Evolutionary conservation across 1,140 invertebrate genomes (phyloP), one percentile per base, ranked within the genome.

Genomic region (Brachionus manjavacas): DNA sequence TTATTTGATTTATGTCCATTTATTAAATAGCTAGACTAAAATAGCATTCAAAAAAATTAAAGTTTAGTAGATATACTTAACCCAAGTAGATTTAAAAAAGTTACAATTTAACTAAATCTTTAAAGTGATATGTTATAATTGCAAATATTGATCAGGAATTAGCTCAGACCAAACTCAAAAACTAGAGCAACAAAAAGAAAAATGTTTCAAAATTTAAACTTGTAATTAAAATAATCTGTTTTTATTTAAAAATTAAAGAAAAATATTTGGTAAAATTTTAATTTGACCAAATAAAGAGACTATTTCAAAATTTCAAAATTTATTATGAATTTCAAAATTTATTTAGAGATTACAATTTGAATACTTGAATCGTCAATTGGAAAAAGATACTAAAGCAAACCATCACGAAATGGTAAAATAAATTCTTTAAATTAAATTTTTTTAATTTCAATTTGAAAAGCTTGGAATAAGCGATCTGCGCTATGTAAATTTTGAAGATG

Each of bases 321-420:
- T n/a, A n/a, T n/a, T n/a, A n/a, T n/a, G n/a, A n/a, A n/a, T 49
- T 11, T 3, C 4, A 52, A 52, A 52, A 52, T n/a, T 23, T 20
- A 23, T 70, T 70, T 28, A 76, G 72, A 76, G 41, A 49, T 20
- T 46, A 49, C 41, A 76, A 49, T 76, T 76, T 49, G 72, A 76
- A 52, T 76, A 49, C 25, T 46, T 76, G 16, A 35, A 20, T 9
- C 46, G 46, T 46, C n/a, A 76, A 76, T 3, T 52, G 4, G 43
- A 35, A 6, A 6, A 76, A 25, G 20, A 76, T 8, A 11, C 41
- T 0, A 25, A 49, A 12, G 9, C 41, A 12, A 25, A 76, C 7
- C 16, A 76, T 20, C 23, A 49, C n/a, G 72, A 76, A 25, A 49
- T 46, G 43, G 72, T 76, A 49, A 16, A 39, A 39, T 16, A 72